Percentiles rank a stretch among this genome's conserved stretches.
Evolutionary conservation across 2,888 invertebrate genomes (phyloP).

Genomic region (Eudasyphora cyanicolor): DNA sequence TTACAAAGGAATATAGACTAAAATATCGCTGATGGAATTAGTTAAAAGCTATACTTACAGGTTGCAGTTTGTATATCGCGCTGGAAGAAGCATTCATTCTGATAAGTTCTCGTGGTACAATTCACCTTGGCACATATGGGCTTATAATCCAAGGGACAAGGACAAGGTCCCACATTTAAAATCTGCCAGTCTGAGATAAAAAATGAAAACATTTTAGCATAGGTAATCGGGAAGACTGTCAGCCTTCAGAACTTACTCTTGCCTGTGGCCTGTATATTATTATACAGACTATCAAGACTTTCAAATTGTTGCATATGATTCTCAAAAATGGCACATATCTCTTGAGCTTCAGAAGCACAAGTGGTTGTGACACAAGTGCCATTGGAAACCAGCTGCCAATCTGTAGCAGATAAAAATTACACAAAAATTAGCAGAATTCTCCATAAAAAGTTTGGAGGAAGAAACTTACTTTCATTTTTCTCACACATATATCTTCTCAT

Average conservation of each 20-base stretch:
- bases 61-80: slow-evolving; percentile 7
- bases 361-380: background rate
- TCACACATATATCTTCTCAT: slow-evolving; percentile 31
- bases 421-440: too few species aligned
- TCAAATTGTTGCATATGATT: slow-evolving; percentile 8
- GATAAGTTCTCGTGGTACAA: slow-evolving; percentile 16
- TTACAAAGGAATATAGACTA: too few species aligned
- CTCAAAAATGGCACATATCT: slow-evolving; percentile 16
- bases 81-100: slow-evolving; percentile 43
- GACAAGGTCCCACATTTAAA: slow-evolving; percentile 38
- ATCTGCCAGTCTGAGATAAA: slow-evolving; percentile 37
- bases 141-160: slow-evolving; percentile 30
- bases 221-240: background rate
- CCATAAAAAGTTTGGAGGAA: background rate
- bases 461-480: slow-evolving; percentile 33
- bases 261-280: slow-evolving; percentile 13
- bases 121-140: slow-evolving; percentile 39
- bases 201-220: background rate
- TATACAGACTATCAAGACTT: slow-evolving; percentile 32
- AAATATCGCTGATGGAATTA: too few species aligned
- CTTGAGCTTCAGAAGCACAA: slow-evolving; percentile 25
- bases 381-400: slow-evolving; percentile 47
- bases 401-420: background rate
- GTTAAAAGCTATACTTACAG: background rate
- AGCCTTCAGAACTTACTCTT: slow-evolving; percentile 36